These are phyloP conservation scores for Tipula vernalis DNA, from an alignment of 2,888 invertebrate species.

Conservation along the genomic window DNA sequence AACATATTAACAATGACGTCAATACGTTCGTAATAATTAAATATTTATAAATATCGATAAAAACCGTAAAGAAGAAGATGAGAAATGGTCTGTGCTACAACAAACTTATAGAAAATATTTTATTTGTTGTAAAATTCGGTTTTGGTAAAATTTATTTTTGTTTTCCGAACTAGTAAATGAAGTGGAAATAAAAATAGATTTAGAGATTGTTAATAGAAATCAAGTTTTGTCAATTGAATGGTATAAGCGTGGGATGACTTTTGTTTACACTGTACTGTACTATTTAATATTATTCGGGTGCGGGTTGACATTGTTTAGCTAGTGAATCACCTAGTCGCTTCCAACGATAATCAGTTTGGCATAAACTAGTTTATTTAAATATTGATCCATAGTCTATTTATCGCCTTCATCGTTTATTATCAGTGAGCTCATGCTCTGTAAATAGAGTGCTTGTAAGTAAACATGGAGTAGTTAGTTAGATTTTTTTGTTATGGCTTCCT, in stretches of 20 bases:
- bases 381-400: too few relatives aligned
- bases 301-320: too few relatives aligned
- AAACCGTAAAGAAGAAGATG: background rate
- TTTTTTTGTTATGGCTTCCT: too few relatives aligned
- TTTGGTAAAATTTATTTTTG: background rate
- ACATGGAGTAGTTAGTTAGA: too few relatives aligned
- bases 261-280: background rate
- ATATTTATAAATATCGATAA: background rate
- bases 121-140: background rate
- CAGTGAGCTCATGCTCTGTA: too few relatives aligned
- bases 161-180: background rate
- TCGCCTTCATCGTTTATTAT: too few relatives aligned
- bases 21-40: background rate
- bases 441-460: too few relatives aligned
- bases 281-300: too few relatives aligned
- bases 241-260: background rate
- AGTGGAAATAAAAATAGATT: background rate
- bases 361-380: too few relatives aligned
- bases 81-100: background rate
- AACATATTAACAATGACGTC: background rate
- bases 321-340: too few relatives aligned
- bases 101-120: background rate
- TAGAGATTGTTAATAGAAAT: background rate
- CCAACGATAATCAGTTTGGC: too few relatives aligned
- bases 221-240: background rate